Percentiles rank a stretch among this genome's conserved stretches.
These are phyloP conservation scores for Sepioteuthis lessoniana DNA, from an alignment of 2,888 invertebrate species.

Conservation along the genomic window DNA sequence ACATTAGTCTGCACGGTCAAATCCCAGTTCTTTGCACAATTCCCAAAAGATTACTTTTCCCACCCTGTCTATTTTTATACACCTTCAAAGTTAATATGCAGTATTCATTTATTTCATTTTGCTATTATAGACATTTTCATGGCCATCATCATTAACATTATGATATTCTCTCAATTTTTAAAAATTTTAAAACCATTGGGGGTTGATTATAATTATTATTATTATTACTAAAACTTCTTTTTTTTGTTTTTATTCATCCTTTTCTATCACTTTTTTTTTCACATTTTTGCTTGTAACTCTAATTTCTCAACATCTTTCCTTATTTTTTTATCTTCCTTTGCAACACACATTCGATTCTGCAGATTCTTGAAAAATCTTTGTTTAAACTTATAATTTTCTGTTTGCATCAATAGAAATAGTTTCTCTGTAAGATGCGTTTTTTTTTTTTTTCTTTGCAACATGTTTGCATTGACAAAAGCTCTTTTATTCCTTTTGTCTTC, in stretches of 20 bases:
- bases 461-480: neutral
- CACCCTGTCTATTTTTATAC: too few species aligned
- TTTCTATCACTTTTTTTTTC: neutral
- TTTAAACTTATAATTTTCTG: neutral
- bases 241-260: neutral
- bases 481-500: neutral
- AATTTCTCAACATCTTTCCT: neutral
- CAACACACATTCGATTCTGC: neutral
- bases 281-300: neutral
- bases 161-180: neutral
- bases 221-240: neutral
- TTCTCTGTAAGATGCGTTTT: neutral
- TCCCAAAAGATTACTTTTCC: too few species aligned
- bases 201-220: too few species aligned
- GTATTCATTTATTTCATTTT: neutral
- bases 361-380: neutral
- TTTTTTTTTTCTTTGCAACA: neutral
- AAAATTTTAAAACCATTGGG: neutral
- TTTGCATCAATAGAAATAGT: neutral
- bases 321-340: neutral
- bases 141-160: neutral
- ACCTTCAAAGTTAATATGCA: too few species aligned
- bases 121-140: neutral
- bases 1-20: too few species aligned
- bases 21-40: too few species aligned